Evolutionary conservation across 2,113 vertebrate genomes (phyloP), one percentile per base, ranked within the genome.

Genomic region (Elephantulus edwardii): DNA sequence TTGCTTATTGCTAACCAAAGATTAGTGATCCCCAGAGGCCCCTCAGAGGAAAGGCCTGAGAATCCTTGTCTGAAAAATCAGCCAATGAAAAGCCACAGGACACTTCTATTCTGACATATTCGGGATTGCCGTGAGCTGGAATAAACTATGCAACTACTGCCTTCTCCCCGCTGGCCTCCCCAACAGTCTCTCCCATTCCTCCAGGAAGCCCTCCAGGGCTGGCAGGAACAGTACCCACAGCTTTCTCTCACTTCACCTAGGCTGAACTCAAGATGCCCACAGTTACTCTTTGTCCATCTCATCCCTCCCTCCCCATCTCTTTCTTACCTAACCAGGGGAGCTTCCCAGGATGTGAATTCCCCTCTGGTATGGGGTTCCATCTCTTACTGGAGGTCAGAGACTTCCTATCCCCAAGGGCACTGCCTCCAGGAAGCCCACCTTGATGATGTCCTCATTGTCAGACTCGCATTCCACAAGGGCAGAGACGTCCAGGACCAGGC

Each of bases 401-500:
- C 19, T 40, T 13, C 33, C 46, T 9, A n/a, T 46, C 12, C 14
- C 58, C 38, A 28, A 54, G 50, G 62, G 3, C 40, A 30, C 70
- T 38, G 14, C 26, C 70, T 42, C 72, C 6, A n/a, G 46, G 3
- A 48, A 70, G 91, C 97, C 64, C 97, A 99, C 99, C 99, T 99
- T 99, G 92, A 99, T 98, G 86, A 99, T 99, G 96, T 99, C 99
- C 94, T 99, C 99, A 0, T 99, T 99, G 91, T 98, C 98, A 54
- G 99, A 99, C 97, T 99, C 98, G 97, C 99, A 99, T 96, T 99
- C 98, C 1, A 98, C 98, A 19, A 97, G 97, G 33, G 98, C 96
- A 0, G 99, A 99, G 91, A 99, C 97, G 0, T 99, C 99, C 0
- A 98, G 98, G 33, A 99, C 97, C 0, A 91, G 93, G 0, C 99